Evolutionary conservation across 2,113 vertebrate species (phyloP), one percentile per base, ranked within the genome.

Genomic region (Eira barbara): DNA sequence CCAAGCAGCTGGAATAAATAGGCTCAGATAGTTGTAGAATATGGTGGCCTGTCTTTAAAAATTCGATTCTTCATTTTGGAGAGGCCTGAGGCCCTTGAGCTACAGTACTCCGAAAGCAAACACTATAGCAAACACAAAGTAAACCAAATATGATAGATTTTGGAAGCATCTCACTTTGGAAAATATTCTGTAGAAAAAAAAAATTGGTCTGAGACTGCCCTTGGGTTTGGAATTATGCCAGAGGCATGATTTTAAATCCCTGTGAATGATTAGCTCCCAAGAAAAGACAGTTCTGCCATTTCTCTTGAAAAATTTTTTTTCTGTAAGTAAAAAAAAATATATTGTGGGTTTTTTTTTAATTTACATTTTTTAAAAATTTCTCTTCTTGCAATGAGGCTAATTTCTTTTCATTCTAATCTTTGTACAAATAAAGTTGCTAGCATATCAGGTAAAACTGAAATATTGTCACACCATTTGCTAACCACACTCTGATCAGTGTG

Each of bases 331-430:
- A 90, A 65, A 65, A 55, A 61, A n/a, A 36, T 71, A 86, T 57
- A 18, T 84, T 63, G 36, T 45, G 67, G 34, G n/a, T 84, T 84
- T 82, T 90, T 71, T 45, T 11, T 2, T 4, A 21, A 23, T 57
- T 86, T 87, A 25, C n/a, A 55, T n/a, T 63, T 80, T 57, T 61
- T 52, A 42, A 80, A 76, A 39, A 39, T 67, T 69, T 97, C n/a
- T 79, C n/a, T 81, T 91, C 23, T 88, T 74, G 42, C n/a, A 79
- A 52, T 74, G n/a, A 52, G 86, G 10, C 14, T 65, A 67, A 78
- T 63, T 93, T 93, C 21, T 91, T 93, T 97, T 90, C 39, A 81
- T 89, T 89, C 47, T 91, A 82, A 82, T 80, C 29, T 88, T 92
- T 55, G 42, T 61, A 49, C 34, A 94, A 81, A n/a, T 81, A 83